Evolutionary conservation across 2,888 invertebrate genomes (phyloP), one percentile per base, ranked within the genome.

Genomic region (Acleris cristana): DNA sequence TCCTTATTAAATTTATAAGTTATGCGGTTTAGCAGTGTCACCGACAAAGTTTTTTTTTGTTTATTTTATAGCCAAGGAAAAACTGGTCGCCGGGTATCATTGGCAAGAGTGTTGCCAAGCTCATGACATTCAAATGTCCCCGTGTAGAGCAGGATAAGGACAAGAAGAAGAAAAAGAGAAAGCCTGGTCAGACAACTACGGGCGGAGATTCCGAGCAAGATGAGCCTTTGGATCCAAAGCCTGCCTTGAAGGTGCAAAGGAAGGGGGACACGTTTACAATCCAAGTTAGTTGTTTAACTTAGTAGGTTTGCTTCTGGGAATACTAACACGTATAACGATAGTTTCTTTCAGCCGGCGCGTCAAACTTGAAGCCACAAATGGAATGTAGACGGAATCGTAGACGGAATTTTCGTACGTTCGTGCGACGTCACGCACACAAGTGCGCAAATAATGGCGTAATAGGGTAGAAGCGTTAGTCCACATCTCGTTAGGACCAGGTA

Each of bases 261-360:
- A 94, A 94, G 78, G 94, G 95, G 51, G 95, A 95, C 3, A 88
- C 93, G 2, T 95, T 95, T 76, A 93, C 94, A 30, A 95, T 96
- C 72, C 95, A 95, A 79, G 92, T 92, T 75, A 73, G 71, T 71
- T 14, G 10, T 40, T 40, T 40, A 12, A 40, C 40, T 12, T 14
- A 4, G 45, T 52, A 12, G 2, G 12, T n/a, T 51, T 45, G 16
- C 6, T 53, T 3, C 18, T 26, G 18, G 7, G 3, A 53, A 52
- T 40, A 8, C 18, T 23, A 56, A 16, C 1, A 45, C 3, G 0
- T 12, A 44, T 2, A 30, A 30, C 8, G 30, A 30, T 30, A 8
- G 30, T 30, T 30, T 30, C 30, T 8, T 30, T 26, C 26, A 30
- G 30, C 30, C 8, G 30, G 10, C 8, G 8, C 3, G 8, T 8